phyloP scores from a whole-genome alignment of 2,888 invertebrate species.

The Drosophila picticornis region DNA sequence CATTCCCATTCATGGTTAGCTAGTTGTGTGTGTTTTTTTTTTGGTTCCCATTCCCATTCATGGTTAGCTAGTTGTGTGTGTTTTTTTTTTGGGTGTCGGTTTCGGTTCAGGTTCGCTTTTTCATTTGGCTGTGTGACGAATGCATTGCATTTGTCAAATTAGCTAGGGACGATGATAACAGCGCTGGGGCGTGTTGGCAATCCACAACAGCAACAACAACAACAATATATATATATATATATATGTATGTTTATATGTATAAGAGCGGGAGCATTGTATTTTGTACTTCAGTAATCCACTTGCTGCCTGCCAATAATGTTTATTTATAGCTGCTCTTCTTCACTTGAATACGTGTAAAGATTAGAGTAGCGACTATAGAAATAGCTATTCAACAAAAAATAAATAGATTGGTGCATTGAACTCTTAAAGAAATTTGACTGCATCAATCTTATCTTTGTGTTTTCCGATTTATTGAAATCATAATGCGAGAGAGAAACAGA shows the following conservation, averaged over 20 bases:
- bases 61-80: neutral
- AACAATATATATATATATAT: too few species aligned
- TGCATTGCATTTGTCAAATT: constrained; percentile 75
- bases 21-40: neutral
- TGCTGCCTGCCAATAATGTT: constrained; percentile 57
- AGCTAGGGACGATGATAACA: constrained; percentile 54
- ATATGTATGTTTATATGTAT: neutral
- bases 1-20: neutral
- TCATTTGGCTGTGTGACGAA: constrained; percentile 58
- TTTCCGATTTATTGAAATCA: neutral
- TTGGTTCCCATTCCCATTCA: neutral
- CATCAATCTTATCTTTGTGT: neutral
- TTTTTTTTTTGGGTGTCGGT: constrained; percentile 7
- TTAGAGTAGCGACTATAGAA: constrained; percentile 6
- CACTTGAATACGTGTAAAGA: constrained; percentile 29
- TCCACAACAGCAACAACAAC: neutral
- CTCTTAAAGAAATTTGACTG: neutral
- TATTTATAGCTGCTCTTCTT: constrained; percentile 48
- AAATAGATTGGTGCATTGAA: constrained; percentile 13
- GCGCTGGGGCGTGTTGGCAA: constrained; percentile 21
- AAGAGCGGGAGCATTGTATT: too few species aligned
- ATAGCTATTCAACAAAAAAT: neutral
- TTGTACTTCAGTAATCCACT: constrained; percentile 60
- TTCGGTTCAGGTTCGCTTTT: neutral
- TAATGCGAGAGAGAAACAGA: neutral